Evolutionary conservation across 1,140 invertebrate species (phyloP).

Genomic region (Rhopalosiphum padi): DNA sequence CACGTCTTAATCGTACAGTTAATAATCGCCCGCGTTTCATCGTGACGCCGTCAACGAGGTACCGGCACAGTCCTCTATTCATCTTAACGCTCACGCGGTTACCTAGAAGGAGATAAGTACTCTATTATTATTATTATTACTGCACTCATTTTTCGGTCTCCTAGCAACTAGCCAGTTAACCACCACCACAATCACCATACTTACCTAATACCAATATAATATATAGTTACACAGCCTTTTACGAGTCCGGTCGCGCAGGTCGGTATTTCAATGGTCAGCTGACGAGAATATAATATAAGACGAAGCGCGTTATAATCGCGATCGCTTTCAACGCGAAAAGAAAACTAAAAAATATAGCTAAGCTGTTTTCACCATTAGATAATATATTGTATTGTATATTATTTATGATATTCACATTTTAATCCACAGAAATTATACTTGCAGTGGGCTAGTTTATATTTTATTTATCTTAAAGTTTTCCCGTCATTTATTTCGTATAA

Average conservation of each 20-base stretch:
- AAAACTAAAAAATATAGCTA: background rate
- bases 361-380: background rate
- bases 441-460: background rate
- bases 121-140: background rate
- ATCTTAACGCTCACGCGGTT: background rate
- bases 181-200: background rate
- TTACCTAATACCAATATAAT: background rate
- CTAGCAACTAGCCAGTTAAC: background rate
- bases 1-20: background rate
- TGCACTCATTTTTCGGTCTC: background rate
- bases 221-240: background rate
- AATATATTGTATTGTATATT: background rate
- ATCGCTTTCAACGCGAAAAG: background rate
- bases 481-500: background rate
- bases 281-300: background rate
- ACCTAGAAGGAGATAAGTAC: background rate
- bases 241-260: background rate
- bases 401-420: constrained; percentile 20
- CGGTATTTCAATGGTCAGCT: background rate
- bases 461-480: background rate
- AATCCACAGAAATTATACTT: background rate
- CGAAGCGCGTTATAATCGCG: background rate
- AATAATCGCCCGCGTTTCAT: background rate
- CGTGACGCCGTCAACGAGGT: background rate
- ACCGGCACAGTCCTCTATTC: background rate